These are phyloP conservation scores for Lamprotornis superbus DNA, from an alignment of 2,113 vertebrate species.

Conservation along the genomic window DNA sequence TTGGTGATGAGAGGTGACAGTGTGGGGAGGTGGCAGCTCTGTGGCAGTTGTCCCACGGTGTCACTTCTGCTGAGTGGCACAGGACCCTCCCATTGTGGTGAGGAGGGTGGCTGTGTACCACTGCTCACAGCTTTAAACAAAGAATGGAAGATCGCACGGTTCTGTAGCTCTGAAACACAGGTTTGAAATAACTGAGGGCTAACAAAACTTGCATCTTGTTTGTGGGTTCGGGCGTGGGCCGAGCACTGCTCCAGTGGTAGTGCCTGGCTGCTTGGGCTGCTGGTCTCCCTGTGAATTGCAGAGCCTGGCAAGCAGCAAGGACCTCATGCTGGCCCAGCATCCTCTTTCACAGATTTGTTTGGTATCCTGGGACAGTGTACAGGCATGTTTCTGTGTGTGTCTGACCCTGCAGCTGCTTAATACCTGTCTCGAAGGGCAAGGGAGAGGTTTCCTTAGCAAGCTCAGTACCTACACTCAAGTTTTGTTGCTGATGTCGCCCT, in stretches of 20 bases:
- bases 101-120: rapidly evolving
- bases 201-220: background rate
- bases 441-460: background rate
- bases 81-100: rapidly evolving
- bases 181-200: background rate
- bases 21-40: background rate
- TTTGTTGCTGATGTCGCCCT: background rate
- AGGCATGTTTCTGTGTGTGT: rapidly evolving
- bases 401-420: background rate
- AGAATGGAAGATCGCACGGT: background rate
- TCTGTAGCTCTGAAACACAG: rapidly evolving
- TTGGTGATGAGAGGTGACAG: background rate
- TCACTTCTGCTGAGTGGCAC: rapidly evolving
- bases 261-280: background rate
- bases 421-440: background rate
- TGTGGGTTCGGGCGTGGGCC: rapidly evolving
- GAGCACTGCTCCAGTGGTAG: background rate
- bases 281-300: background rate
- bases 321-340: background rate
- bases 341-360: background rate
- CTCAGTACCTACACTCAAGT: background rate
- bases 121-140: rapidly evolving
- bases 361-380: background rate
- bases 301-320: rapidly evolving
- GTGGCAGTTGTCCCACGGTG: rapidly evolving